phyloP scores from a whole-genome alignment of 2,113 vertebrate species.

The Oncorhynchus nerka region DNA sequence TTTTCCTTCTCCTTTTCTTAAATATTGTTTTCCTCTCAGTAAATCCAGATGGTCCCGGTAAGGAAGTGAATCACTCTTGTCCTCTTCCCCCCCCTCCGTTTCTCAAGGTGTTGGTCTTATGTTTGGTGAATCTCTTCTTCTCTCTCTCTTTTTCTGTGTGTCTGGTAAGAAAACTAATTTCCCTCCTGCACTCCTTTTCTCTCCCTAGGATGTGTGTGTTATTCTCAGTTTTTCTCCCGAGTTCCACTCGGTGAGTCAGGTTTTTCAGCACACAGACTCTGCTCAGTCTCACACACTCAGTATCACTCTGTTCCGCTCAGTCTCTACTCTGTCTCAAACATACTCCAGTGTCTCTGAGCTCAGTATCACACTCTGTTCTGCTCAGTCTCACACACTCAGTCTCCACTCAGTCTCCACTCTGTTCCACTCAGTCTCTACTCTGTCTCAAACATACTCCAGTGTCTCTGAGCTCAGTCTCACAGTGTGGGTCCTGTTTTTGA shows the following conservation, averaged over 20 bases:
- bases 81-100: not conserved
- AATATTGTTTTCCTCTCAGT: not conserved
- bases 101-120: not conserved
- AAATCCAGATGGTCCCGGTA: not conserved
- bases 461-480: slow-evolving; percentile 13
- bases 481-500: slow-evolving; percentile 35
- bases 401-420: no score
- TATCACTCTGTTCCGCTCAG: no score
- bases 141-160: not conserved
- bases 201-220: not conserved
- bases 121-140: not conserved
- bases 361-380: no score
- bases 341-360: no score
- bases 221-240: no score
- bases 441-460: not conserved
- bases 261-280: not conserved
- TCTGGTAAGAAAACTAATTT: not conserved
- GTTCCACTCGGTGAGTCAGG: no score
- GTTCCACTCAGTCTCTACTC: not conserved
- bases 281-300: no score
- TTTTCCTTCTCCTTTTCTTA: not conserved
- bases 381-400: not conserved
- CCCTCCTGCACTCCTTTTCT: not conserved
- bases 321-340: no score
- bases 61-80: not conserved